Evolutionary conservation across 1,140 invertebrate species (phyloP), one percentile per base, ranked within the genome.

Genomic region (Bicyclus anynana): DNA sequence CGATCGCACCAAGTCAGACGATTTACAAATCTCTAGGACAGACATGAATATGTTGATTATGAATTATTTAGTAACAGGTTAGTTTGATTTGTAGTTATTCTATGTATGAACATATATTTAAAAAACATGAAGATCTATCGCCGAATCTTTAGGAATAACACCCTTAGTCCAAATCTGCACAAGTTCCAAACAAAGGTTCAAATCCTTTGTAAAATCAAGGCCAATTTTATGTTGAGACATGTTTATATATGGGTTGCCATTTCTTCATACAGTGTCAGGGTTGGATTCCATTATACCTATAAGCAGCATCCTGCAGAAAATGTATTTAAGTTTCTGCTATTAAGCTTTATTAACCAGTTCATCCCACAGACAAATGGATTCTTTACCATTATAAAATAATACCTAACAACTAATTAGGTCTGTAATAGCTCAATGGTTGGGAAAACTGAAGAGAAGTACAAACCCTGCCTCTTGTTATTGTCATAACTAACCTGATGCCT

Each of bases 21-120:
- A 92, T 57, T 92, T 96, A 44, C 95, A 96, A 62, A 94, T 98
- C 64, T 96, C 96, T 42, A 91, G 97, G 66, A 92, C 94, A 38
- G 95, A 97, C 69, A 98, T 99, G 95, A 99, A 99, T 83, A 96
- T 96, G 83, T 90, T 99, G 33, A 97, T 99, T 54, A 99, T 99
- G 98, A 98, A 99, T 89, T 99, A 99, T 89, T 91, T 99, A 65
- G 97, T 99, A 1, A 98, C 97, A 90, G 97, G 97, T 97, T 91
- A 87, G 40, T 42, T 51, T 42, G 42, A 1, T 49, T 54, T 16
- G n/a, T 16, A 17, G 37, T 5, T 40, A 35, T 5, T 2, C 2
- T 40, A 40, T 2, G 3, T 40, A 40, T 14, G 5, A 40, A 40
- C 16, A 40, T 17, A 16, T 4, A 40, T 17, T 33, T 12, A n/a